Base-by-base conservation (phyloP, 2,888 invertebrate genomes). In the Lycocerus yunnanus region DNA sequence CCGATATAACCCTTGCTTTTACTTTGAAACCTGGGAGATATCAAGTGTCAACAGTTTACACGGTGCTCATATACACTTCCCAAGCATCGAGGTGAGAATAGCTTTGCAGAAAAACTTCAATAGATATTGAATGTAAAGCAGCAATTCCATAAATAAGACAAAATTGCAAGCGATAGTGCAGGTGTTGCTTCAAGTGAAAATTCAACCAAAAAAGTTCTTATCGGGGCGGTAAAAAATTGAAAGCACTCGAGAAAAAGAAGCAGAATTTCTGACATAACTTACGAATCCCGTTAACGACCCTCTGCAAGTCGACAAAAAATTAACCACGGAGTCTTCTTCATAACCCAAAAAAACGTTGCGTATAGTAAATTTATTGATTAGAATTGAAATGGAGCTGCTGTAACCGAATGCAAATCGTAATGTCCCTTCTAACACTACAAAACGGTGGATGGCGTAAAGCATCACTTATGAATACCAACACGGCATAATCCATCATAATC, bases 401-500 rank as follows among this genome's bases (percentile, higher is more conserved):
- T 71, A 66, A 70, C 15, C 43, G 15, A 21, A 60, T 60, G 60
- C 66, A 72, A 65, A 73, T 59, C 63, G 61, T 71, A 65, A 21
- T 67, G 68, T 61, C 61, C 75, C 10, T 72, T 75, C 66, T 61
- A 20, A 71, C 68, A 68, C 71, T 76, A 66, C 73, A 59, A 72
- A 60, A 75, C 70, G 75, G 58, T 71, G 65, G 71, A 71, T 68
- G 65, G 72, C 68, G 71, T 76, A 76, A 73, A 71, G 65, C 76
- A 68, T 65, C 75, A 73, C 73, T 77, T 75, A 77, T 77, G 78
- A 77, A 78, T 78, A 78, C 75, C 73, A 75, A 77, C 75, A 73
- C 67, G 58, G 73, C 78, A 78, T 79, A 80, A 81, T 82, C 80
- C 78, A 81, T 82, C 82, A 81, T 79, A 75, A 75, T 75, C 73